Evolutionary conservation across 2,888 invertebrate species (phyloP), one percentile per base, ranked within the genome.

Genomic region (Acanthopleura granulata): DNA sequence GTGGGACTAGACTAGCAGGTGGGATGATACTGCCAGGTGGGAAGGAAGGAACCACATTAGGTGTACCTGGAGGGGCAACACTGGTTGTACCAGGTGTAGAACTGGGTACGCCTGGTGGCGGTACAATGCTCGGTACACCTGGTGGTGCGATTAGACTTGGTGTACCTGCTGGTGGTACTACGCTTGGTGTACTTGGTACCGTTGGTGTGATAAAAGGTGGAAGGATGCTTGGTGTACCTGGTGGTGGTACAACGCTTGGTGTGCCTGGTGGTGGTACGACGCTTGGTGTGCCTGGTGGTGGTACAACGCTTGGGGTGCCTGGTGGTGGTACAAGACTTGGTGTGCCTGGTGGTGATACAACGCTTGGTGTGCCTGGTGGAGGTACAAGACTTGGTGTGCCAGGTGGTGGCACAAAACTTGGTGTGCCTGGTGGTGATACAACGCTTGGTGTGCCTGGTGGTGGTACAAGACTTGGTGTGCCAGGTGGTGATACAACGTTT

Each of bases 371-470:
- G 22, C 57, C 57, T 57, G 57, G 57, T 57, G 57, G 57, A 9
- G 57, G 57, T 57, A 57, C 57, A n/a, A 57, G 6, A 12, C 57
- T 57, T 57, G 57, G 57, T 57, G 57, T 57, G 18, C 57, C 57
- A 9, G 57, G 22, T 57, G 57, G 22, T 57, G 57, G 57, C 12
- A 18, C 57, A 6, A 22, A 3, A 12, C 57, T 57, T 57, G 57
- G 57, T 57, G 22, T 22, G 22, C 57, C 57, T 57, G 57, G 57
- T n/a, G 57, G 12, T 57, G 57, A 12, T 57, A 57, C 57, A 22
- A 57, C 6, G 57, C 57, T 57, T 57, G 57, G 57, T 57, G 57
- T 57, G 18, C 57, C 22, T 57, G 57, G 22, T n/a, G 57, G 22
- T 57, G 57, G 3, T 12, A 18, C 57, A 57, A 22, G 3, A 22